Percentiles rank a stretch among this genome's conserved stretches.
Evolutionary conservation across 1,140 invertebrate genomes (phyloP).

Genomic region (Hesperophylax magnus): DNA sequence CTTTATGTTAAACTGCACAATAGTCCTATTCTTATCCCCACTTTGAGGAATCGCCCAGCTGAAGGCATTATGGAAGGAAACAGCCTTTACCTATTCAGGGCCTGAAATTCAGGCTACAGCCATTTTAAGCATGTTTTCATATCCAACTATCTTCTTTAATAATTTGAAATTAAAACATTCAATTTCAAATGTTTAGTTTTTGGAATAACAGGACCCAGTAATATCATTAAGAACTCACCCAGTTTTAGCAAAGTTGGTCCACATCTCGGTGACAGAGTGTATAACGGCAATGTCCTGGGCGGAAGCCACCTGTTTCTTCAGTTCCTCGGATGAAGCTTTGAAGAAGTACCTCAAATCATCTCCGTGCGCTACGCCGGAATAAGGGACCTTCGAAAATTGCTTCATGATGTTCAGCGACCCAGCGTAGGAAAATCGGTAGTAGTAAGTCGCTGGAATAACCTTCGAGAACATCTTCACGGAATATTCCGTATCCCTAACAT

Average conservation of each 20-base stretch:
- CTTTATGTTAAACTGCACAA: no score
- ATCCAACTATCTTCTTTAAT: no score
- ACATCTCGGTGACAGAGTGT: slow-evolving; percentile 66
- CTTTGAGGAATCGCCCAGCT: no score
- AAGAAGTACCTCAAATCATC: slow-evolving; percentile 67
- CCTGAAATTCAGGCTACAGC: no score
- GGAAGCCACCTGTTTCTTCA: slow-evolving; percentile 42
- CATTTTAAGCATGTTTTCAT: no score
- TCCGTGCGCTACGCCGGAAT: slow-evolving; percentile 64
- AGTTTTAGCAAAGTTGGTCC: slow-evolving; percentile 63
- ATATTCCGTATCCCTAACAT: slow-evolving; percentile 26
- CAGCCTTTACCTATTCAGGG: no score
- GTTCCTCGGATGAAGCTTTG: slow-evolving; percentile 57
- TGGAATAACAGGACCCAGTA: no score
- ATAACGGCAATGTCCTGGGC: slow-evolving; percentile 62
- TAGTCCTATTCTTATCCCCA: no score
- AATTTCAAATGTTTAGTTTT: no score
- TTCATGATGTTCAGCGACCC: slow-evolving; percentile 62
- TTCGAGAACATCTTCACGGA: slow-evolving; percentile 9
- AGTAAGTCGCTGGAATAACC: slow-evolving; percentile 52
- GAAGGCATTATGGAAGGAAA: no score
- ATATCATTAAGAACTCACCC: slow-evolving; percentile 32
- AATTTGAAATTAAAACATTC: no score
- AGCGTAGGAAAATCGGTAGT: slow-evolving; percentile 62
- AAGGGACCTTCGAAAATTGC: slow-evolving; percentile 60